These are phyloP conservation scores for Zaprionus ghesquierei DNA, from an alignment of 1,140 invertebrate genomes.

Conservation along the genomic window DNA sequence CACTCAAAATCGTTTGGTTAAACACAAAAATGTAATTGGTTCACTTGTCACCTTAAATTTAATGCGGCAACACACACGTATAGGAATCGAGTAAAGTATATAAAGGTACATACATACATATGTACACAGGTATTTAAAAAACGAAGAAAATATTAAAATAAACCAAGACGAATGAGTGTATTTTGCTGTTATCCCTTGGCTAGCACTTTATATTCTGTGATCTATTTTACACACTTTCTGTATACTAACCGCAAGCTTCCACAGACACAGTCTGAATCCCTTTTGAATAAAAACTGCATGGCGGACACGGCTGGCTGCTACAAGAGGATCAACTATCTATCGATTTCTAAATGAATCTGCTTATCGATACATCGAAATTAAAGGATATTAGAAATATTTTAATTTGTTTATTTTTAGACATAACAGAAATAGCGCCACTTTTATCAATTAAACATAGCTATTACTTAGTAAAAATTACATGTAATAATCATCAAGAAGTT, in stretches of 20 bases:
- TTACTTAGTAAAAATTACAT: not conserved
- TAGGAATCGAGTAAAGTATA: conserved; percentile 9
- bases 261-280: conserved; percentile 1
- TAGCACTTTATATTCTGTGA: conserved; percentile 5
- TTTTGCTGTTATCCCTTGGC: conserved; percentile 22
- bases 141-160: conserved; percentile 34
- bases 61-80: conserved; percentile 29
- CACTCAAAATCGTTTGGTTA: conserved; percentile 7
- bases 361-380: not conserved
- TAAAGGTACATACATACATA: conserved; percentile 18
- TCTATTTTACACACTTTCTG: not conserved
- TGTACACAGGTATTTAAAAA: conserved; percentile 44
- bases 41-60: conserved; percentile 5
- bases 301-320: not conserved
- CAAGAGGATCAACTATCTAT: conserved; percentile 13
- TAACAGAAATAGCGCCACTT: not conserved
- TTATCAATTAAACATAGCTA: not conserved
- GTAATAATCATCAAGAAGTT: not conserved
- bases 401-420: not conserved
- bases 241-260: conserved; percentile 12
- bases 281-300: conserved; percentile 3
- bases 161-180: conserved; percentile 40
- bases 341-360: not conserved
- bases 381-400: conserved; percentile 14
- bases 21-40: conserved; percentile 7